These are phyloP conservation scores for Emmelina monodactyla DNA, from an alignment of 2,888 invertebrate species.

Conservation along the genomic window DNA sequence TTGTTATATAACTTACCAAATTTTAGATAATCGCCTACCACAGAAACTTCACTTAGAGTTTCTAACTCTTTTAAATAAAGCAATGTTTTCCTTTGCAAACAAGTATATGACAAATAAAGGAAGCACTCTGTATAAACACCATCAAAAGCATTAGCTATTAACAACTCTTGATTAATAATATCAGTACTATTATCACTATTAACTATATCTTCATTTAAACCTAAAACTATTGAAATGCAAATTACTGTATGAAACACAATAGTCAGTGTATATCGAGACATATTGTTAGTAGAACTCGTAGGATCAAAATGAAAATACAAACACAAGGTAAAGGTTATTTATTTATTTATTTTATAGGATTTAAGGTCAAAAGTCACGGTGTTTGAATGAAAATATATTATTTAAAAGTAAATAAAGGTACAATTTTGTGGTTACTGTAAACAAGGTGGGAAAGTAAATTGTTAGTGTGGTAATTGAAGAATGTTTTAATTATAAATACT, in stretches of 20 bases:
- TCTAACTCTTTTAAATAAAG: constrained; percentile 63
- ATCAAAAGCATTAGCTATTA: constrained; percentile 38
- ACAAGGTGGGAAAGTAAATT: no score
- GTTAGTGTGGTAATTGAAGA: neutral
- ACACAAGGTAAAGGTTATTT: constrained; percentile 33
- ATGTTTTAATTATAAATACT: neutral
- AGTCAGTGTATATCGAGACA: no score
- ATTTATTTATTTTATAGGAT: constrained; percentile 46
- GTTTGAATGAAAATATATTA: constrained; percentile 16
- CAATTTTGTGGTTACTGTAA: no score
- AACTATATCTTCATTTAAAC: constrained; percentile 21
- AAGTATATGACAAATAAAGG: constrained; percentile 60
- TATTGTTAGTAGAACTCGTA: constrained; percentile 17
- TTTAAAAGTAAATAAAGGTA: constrained; percentile 6
- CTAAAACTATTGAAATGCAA: no score
- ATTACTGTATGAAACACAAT: no score
- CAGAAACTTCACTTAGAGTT: constrained; percentile 56
- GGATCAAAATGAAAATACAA: constrained; percentile 35
- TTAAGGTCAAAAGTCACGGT: constrained; percentile 36
- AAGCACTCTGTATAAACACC: constrained; percentile 65
- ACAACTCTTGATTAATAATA: constrained; percentile 3
- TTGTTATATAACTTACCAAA: constrained; percentile 41
- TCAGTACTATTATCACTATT: constrained; percentile 10
- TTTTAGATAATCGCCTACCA: constrained; percentile 63
- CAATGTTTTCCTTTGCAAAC: constrained; percentile 65